Percentiles rank a stretch among this genome's conserved stretches.
Conservation (phyloP, 2,888 invertebrate genomes). For the Rotaria sp. region DNA sequence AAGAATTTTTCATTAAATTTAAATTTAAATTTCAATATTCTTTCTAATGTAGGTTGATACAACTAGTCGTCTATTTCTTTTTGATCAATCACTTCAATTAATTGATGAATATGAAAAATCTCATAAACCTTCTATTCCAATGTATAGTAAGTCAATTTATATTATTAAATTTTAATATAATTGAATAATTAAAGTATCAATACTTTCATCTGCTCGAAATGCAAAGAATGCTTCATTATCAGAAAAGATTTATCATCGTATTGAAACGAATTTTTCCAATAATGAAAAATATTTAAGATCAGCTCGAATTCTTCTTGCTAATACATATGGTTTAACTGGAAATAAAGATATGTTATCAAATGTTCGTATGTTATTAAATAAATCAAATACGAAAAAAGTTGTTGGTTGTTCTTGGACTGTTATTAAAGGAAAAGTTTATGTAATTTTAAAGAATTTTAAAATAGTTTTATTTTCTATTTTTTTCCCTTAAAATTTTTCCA, state of each 20-base stretch:
- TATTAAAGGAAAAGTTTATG: not conserved
- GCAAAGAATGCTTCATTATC: not conserved
- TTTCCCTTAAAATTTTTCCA: too few species aligned
- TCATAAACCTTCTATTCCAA: not conserved
- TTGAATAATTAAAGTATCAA: not conserved
- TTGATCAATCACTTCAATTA: not conserved
- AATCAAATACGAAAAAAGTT: not conserved
- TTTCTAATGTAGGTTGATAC: not conserved
- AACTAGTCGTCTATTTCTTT: not conserved
- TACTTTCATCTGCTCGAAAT: constrained; percentile 13
- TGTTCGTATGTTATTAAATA: not conserved
- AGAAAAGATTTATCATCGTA: not conserved
- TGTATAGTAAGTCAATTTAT: not conserved
- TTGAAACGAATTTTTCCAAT: not conserved
- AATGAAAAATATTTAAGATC: not conserved
- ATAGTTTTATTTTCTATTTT: not conserved
- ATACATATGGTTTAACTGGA: not conserved
- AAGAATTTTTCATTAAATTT: not conserved
- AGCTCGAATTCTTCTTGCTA: not conserved
- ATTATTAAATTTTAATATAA: not conserved
- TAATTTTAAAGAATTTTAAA: not conserved
- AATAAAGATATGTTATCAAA: not conserved
- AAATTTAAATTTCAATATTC: not conserved
- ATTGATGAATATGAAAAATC: constrained; percentile 17
- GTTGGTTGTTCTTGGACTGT: not conserved